A percentile compares a stretch with the other conserved stretches of the same genome.
These are phyloP conservation scores for Sphenodon punctatus DNA, from an alignment of 2,797 vertebrate genomes.

Conservation along the genomic window DNA sequence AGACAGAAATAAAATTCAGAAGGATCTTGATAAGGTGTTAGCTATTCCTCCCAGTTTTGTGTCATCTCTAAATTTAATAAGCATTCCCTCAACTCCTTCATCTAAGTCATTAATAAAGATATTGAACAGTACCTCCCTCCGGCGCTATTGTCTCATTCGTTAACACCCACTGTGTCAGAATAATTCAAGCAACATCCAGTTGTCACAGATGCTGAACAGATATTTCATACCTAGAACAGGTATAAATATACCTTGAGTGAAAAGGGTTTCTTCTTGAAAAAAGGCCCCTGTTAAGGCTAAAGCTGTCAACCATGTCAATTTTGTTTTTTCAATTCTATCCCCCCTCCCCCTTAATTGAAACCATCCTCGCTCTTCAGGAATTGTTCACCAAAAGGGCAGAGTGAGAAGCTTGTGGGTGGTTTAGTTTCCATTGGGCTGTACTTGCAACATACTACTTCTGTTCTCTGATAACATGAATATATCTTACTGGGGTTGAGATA, in stretches of 20 bases:
- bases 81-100: too few relatives aligned
- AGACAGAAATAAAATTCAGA: too few relatives aligned
- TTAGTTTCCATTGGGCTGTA: not conserved
- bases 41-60: too few relatives aligned
- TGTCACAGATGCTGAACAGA: constrained; percentile 29
- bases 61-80: too few relatives aligned
- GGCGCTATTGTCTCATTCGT: too few relatives aligned
- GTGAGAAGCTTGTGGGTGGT: not conserved
- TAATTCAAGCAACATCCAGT: constrained; percentile 43
- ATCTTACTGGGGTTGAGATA: too few relatives aligned
- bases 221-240: constrained; percentile 41
- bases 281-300: not conserved
- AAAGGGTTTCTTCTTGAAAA: not conserved
- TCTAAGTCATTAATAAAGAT: too few relatives aligned
- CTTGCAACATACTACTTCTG: not conserved
- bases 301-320: too few relatives aligned
- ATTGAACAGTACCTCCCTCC: too few relatives aligned
- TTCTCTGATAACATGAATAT: not conserved
- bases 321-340: not conserved
- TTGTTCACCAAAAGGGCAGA: not conserved
- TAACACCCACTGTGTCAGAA: too few relatives aligned
- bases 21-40: too few relatives aligned
- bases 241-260: not conserved
- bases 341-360: not conserved
- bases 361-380: not conserved